A percentile compares a stretch with the other conserved stretches of the same genome.
phyloP scores from a whole-genome alignment of 2,888 invertebrate genomes.

The Chloroclystis v-ata region DNA sequence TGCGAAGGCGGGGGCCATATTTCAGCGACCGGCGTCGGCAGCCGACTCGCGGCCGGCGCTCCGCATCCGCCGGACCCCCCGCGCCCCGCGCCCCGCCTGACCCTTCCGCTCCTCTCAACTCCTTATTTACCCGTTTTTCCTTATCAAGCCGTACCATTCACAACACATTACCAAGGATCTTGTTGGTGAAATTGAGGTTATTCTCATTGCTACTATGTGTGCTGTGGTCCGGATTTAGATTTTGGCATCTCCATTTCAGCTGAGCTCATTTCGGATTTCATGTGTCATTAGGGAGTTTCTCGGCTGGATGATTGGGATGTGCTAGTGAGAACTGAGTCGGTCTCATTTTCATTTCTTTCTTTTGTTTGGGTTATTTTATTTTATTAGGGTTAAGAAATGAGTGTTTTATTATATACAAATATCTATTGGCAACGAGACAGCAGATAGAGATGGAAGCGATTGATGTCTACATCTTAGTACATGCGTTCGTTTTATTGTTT shows the following conservation, averaged over 20 bases:
- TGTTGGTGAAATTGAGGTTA: slow-evolving; percentile 60
- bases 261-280: slow-evolving; percentile 44
- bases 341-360: slow-evolving; percentile 13
- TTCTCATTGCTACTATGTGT: slow-evolving; percentile 39
- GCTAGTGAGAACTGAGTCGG: slow-evolving; percentile 15
- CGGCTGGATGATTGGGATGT: slow-evolving; percentile 35
- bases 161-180: slow-evolving; percentile 63
- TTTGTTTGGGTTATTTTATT: slow-evolving; percentile 5
- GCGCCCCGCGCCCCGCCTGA: slow-evolving; percentile 38
- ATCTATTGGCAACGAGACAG: not conserved
- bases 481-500: too few species aligned
- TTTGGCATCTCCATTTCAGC: slow-evolving; percentile 44
- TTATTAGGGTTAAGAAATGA: not conserved
- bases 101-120: slow-evolving; percentile 58
- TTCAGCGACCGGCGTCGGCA: slow-evolving; percentile 5
- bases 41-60: slow-evolving; percentile 42
- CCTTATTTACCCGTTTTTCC: slow-evolving; percentile 75
- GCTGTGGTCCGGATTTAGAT: slow-evolving; percentile 44
- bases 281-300: slow-evolving; percentile 43
- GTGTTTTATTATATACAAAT: not conserved
- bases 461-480: too few species aligned
- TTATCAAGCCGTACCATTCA: slow-evolving; percentile 71
- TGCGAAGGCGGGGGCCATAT: not conserved
- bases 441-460: not conserved
- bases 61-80: slow-evolving; percentile 54